These are phyloP conservation scores for Apis florea DNA, from an alignment of 1,140 invertebrate species.

Conservation along the genomic window DNA sequence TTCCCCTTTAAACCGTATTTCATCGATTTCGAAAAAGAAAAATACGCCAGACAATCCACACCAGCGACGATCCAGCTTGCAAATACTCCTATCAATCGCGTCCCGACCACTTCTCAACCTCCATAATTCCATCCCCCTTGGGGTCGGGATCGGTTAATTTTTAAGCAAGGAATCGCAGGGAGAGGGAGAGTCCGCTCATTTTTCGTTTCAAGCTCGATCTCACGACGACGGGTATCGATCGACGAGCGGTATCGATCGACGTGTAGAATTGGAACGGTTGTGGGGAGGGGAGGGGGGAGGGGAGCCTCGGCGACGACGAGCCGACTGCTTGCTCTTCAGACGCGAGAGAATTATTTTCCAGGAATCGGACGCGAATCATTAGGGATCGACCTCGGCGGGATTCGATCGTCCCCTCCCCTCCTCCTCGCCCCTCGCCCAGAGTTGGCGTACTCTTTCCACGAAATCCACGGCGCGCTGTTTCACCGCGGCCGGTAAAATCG, in stretches of 20 bases:
- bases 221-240: too few relatives aligned
- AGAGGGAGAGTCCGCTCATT: not conserved
- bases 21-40: not conserved
- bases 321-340: conserved; percentile 6
- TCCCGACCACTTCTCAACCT: not conserved
- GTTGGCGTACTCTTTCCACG: conserved; percentile 24
- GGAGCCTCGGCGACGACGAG: not conserved
- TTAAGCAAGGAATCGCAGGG: conserved; percentile 37
- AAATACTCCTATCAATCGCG: not conserved
- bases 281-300: not conserved
- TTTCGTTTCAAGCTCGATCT: too few relatives aligned
- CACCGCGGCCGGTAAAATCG: not conserved
- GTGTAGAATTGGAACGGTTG: not conserved
- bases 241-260: too few relatives aligned
- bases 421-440: not conserved
- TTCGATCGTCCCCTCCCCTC: not conserved
- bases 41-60: not conserved
- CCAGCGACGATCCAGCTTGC: not conserved
- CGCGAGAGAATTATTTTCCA: conserved; percentile 39
- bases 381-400: not conserved
- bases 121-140: not conserved
- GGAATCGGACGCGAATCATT: conserved; percentile 39
- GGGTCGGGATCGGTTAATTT: conserved; percentile 51
- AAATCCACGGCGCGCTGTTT: not conserved
- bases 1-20: too few relatives aligned